These are phyloP conservation scores for Tetragnatha montana DNA, from an alignment of 2,888 invertebrate genomes.

Conservation along the genomic window DNA sequence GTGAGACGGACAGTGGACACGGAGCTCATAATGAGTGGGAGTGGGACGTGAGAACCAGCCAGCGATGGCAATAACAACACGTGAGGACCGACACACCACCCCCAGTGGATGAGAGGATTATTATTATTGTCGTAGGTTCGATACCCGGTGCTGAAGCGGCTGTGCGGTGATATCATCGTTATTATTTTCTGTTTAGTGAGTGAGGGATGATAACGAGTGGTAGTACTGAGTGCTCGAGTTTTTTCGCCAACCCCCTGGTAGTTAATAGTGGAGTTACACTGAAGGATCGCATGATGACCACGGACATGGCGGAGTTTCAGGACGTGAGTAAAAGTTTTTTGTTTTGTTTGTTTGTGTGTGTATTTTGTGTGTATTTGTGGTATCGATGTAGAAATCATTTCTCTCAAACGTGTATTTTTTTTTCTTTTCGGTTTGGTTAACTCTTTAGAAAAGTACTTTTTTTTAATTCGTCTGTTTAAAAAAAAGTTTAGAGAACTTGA, in stretches of 20 bases:
- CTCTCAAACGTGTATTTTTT: too few species aligned
- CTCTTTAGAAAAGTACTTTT: too few species aligned
- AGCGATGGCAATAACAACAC: background rate
- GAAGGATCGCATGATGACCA: conserved; percentile 67
- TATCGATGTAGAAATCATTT: too few species aligned
- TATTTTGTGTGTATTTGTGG: background rate
- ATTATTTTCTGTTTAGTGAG: conserved; percentile 33
- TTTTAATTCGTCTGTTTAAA: too few species aligned
- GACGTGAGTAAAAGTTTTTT: conserved; percentile 68
- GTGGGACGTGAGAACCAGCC: conserved; percentile 41
- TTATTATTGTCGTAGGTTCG: background rate
- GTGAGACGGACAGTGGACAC: conserved; percentile 57
- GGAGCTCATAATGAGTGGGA: conserved; percentile 60
- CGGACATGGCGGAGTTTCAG: conserved; percentile 73
- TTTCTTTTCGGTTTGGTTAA: too few species aligned
- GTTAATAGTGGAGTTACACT: conserved; percentile 65
- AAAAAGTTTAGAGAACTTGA: too few species aligned
- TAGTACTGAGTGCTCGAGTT: conserved; percentile 55
- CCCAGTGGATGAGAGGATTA: conserved; percentile 18
- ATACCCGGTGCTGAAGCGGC: conserved; percentile 16
- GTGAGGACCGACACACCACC: background rate
- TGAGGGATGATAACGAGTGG: conserved; percentile 58
- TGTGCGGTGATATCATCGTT: conserved; percentile 28
- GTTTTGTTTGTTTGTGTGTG: background rate
- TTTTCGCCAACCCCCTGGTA: conserved; percentile 38